Percentiles rank a stretch among this genome's conserved stretches.
Evolutionary conservation across 2,113 vertebrate species (phyloP).

Genomic region (Hyperopisus bebe): DNA sequence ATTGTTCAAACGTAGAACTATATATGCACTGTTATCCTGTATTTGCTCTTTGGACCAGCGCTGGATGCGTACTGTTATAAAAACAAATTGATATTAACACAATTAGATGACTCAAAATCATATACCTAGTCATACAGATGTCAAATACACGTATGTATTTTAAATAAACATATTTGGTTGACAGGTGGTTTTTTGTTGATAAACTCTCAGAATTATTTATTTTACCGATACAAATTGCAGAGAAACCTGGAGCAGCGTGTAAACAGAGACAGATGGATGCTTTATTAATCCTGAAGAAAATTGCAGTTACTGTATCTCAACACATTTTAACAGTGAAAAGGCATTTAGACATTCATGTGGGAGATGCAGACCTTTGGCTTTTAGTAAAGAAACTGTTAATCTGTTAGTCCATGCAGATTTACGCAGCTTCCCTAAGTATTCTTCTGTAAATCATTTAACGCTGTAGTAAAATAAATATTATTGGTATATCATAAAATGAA

Average conservation of each 20-base stretch:
- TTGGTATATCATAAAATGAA: background rate
- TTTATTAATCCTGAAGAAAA: background rate
- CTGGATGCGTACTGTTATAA: background rate
- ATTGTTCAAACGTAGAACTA: background rate
- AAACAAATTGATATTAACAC: background rate
- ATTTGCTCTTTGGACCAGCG: background rate
- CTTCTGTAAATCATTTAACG: background rate
- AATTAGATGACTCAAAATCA: background rate
- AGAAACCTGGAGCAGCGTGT: background rate
- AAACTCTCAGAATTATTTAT: background rate
- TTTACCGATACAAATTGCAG: background rate
- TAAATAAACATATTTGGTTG: background rate
- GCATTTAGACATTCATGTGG: background rate
- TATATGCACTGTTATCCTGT: background rate
- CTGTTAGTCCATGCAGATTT: background rate
- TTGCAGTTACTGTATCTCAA: no score
- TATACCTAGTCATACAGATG: background rate
- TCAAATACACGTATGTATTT: background rate
- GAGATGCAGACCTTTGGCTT: background rate
- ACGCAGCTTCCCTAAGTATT: background rate
- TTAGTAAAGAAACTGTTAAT: background rate
- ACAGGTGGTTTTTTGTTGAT: background rate
- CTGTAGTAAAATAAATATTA: background rate
- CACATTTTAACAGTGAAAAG: no score
- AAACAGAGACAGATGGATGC: background rate